These are phyloP conservation scores for Enteromius paludinosus DNA, from an alignment of 2,797 vertebrate genomes.

Conservation along the genomic window DNA sequence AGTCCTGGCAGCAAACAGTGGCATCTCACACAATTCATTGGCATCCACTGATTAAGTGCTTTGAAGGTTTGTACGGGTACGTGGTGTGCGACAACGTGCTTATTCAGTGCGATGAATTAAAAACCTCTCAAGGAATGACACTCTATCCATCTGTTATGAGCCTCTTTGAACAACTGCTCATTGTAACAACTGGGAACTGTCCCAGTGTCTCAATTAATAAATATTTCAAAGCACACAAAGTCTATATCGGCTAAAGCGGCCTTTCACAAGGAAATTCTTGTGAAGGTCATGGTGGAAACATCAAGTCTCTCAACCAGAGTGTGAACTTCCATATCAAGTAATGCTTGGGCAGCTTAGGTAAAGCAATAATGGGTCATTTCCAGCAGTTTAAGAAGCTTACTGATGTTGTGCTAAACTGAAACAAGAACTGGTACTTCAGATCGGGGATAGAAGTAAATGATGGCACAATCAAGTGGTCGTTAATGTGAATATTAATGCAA, in stretches of 20 bases:
- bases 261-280: conserved; percentile 45
- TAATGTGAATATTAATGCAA: no score
- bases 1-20: conserved; percentile 24
- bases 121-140: conserved; percentile 46
- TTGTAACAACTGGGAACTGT: conserved; percentile 57
- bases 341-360: conserved; percentile 18
- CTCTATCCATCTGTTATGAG: conserved; percentile 52
- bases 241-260: conserved; percentile 23
- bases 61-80: conserved; percentile 31
- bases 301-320: conserved; percentile 1
- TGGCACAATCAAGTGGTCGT: neutral
- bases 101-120: conserved; percentile 46
- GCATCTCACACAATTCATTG: conserved; percentile 36
- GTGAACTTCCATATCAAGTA: conserved; percentile 27
- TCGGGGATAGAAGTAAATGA: neutral
- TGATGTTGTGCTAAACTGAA: neutral
- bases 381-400: neutral
- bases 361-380: conserved; percentile 21
- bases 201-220: conserved; percentile 55
- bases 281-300: conserved; percentile 7
- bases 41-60: conserved; percentile 40
- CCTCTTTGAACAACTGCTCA: conserved; percentile 56
- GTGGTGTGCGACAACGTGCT: conserved; percentile 29
- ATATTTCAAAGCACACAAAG: conserved; percentile 50
- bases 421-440: neutral